Conservation (phyloP, 2,888 invertebrate species). For the Sicus ferrugineus region DNA sequence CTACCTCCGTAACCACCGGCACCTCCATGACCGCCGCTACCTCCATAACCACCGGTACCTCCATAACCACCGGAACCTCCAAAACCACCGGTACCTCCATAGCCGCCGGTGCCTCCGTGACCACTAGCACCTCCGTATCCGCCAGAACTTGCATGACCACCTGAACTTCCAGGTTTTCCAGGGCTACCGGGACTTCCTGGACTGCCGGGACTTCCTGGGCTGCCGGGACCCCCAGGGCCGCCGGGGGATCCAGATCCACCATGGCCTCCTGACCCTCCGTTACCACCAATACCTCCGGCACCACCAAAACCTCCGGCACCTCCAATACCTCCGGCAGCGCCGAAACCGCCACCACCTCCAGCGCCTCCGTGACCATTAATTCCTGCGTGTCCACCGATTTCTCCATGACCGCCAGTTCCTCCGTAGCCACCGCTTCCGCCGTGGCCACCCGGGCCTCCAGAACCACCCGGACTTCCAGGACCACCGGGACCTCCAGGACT, state of each 20-base stretch:
- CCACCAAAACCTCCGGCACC: conserved; percentile 20
- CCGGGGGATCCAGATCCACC: conserved; percentile 12
- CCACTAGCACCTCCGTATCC: conserved; percentile 68
- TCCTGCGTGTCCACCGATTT: conserved; percentile 26
- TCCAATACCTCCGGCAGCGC: conserved; percentile 20
- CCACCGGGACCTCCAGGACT: conserved; percentile 36
- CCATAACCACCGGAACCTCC: conserved; percentile 30
- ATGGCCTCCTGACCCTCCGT: conserved; percentile 30
- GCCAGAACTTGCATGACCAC: conserved; percentile 26
- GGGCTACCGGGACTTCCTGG: conserved; percentile 13
- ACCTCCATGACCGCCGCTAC: conserved; percentile 30
- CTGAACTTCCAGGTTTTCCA: conserved; percentile 24
- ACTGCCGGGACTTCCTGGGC: conserved; percentile 19
- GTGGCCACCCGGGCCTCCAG: conserved; percentile 24
- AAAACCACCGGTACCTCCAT: conserved; percentile 51
- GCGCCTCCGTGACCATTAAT: conserved; percentile 20
- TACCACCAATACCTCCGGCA: conserved; percentile 11
- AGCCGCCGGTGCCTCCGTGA: conserved; percentile 31
- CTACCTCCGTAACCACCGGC: conserved; percentile 16
- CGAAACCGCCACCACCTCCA: conserved; percentile 16
- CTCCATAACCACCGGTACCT: background rate
- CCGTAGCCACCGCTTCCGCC: conserved; percentile 62
- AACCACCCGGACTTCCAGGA: conserved; percentile 19
- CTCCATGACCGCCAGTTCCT: conserved; percentile 50
- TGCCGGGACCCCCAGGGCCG: conserved; percentile 12